phyloP scores from a whole-genome alignment of 2,797 vertebrate species.

The Australoheros facetus region DNA sequence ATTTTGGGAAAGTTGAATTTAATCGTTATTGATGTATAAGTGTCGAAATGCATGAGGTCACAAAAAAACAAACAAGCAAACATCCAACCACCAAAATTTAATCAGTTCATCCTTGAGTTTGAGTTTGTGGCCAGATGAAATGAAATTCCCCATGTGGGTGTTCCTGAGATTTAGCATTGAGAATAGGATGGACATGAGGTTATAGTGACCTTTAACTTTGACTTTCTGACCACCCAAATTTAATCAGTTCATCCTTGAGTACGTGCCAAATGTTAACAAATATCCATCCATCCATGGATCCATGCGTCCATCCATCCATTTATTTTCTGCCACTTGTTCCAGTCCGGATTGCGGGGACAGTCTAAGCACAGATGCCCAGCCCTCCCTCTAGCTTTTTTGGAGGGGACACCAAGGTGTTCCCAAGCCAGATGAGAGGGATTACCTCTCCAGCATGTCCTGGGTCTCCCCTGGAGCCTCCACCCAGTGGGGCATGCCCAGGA shows the following conservation, averaged over 20 bases:
- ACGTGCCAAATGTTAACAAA: neutral
- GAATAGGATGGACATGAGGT: neutral
- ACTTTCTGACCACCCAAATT: neutral
- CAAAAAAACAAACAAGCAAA: no score
- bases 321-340: no score
- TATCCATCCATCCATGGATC: neutral
- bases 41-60: neutral
- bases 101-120: fast-evolving
- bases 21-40: neutral
- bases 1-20: neutral
- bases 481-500: neutral
- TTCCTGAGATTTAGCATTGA: neutral
- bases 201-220: neutral
- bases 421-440: neutral
- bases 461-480: no score
- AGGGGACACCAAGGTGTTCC: neutral
- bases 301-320: no score
- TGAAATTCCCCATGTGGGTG: fast-evolving
- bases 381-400: no score
- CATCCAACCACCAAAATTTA: neutral
- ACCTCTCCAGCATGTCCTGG: neutral
- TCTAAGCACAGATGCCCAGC: neutral
- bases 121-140: neutral
- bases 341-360: neutral
- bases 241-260: no score